A percentile compares a stretch with the other conserved stretches of the same genome.
phyloP scores from a whole-genome alignment of 2,888 invertebrate species.

The Sarcophaga subvicina region DNA sequence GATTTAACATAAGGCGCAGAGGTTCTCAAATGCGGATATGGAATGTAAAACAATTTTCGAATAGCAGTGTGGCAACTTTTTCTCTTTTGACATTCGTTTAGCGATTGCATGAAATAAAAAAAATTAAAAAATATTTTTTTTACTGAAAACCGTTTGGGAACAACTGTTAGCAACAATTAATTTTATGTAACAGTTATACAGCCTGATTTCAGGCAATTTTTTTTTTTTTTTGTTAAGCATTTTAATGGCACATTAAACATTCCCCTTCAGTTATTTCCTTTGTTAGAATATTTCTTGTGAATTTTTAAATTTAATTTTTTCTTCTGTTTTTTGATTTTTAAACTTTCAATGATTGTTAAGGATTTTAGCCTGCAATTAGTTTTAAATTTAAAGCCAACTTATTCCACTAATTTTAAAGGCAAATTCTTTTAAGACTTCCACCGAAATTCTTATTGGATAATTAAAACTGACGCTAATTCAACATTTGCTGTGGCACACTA shows the following conservation, averaged over 20 bases:
- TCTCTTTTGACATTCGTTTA: too few species aligned
- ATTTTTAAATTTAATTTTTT: background rate
- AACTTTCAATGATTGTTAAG: background rate
- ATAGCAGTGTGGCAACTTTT: too few species aligned
- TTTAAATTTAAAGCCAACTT: conserved; percentile 17
- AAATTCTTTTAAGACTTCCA: conserved; percentile 5
- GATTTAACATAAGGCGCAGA: background rate
- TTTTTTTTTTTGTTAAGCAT: background rate
- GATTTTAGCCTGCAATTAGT: background rate
- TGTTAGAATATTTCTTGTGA: background rate
- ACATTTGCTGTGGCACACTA: conserved; percentile 36
- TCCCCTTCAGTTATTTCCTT: background rate
- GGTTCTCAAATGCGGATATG: background rate
- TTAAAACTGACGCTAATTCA: conserved; percentile 47
- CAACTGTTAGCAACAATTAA: background rate
- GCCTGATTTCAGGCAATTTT: conserved; percentile 6
- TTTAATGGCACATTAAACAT: conserved; percentile 51
- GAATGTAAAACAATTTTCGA: too few species aligned
- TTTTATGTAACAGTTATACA: conserved; percentile 1
- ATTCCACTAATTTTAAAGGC: conserved; percentile 48
- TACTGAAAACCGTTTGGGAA: background rate
- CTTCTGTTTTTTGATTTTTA: background rate
- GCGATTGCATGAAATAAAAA: background rate
- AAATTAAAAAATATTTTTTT: too few species aligned
- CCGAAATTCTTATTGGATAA: conserved; percentile 15